Evolutionary conservation across 1,140 invertebrate species (phyloP).

Genomic region (Cyclina sinensis): DNA sequence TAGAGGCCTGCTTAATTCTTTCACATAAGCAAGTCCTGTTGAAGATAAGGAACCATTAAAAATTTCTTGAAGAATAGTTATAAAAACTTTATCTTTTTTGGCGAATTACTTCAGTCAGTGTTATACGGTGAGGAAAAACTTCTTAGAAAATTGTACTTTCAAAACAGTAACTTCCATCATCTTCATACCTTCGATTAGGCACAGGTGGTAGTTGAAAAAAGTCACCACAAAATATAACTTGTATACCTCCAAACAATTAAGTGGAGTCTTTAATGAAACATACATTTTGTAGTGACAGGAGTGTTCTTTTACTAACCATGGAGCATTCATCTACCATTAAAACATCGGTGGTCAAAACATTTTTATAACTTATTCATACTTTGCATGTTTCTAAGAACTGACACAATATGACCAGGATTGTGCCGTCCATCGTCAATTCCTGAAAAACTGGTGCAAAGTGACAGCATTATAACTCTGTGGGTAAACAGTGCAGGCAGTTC

Average conservation of each 20-base stretch:
- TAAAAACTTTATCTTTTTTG: too few relatives aligned
- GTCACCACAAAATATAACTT: conserved; percentile 35
- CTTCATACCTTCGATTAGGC: background rate
- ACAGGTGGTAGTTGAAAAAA: conserved; percentile 26
- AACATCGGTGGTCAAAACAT: background rate
- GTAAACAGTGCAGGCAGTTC: background rate
- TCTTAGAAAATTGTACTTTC: background rate
- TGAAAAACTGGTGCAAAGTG: background rate
- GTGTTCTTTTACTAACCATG: conserved; percentile 2
- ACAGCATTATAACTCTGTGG: background rate
- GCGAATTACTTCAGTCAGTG: too few relatives aligned
- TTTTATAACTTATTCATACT: background rate
- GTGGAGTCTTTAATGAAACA: background rate
- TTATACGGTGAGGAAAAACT: background rate
- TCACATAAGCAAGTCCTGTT: too few relatives aligned
- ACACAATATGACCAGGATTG: background rate
- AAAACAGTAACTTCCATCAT: too few relatives aligned
- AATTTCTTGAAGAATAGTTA: too few relatives aligned
- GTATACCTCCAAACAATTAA: conserved; percentile 6
- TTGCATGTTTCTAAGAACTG: background rate
- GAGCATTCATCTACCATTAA: background rate
- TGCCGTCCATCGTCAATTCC: background rate
- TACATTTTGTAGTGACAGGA: background rate
- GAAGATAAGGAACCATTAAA: too few relatives aligned
- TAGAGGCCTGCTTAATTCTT: too few relatives aligned